Base-by-base conservation (phyloP, 2,113 vertebrate species). In the Arenaria interpres region DNA sequence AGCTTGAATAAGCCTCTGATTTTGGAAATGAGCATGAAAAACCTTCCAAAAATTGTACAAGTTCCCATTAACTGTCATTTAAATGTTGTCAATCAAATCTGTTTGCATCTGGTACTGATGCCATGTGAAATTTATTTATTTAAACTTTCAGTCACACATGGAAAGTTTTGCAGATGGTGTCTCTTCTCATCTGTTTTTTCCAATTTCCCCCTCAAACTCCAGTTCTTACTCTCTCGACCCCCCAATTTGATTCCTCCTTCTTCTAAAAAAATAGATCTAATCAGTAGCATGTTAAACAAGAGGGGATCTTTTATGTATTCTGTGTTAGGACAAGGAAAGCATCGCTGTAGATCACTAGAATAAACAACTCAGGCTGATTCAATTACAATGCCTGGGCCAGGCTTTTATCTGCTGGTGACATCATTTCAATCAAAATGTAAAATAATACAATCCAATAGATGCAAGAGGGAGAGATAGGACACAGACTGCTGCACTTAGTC, bases 351-450 rank as follows among this genome's bases (percentile, higher is more conserved):
- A 99, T 98, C 99, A 98, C 98, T 89, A 98, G 98, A 99, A 99
- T 99, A 99, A 99, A 99, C 99, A 99, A 98, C 99, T 98, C 95
- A 43, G 97, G 96, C 99, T 99, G 98, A 99, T 99, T 99, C 99
- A 99, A 99, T 99, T 99, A 99, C 99, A 99, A 98, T 97, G 98
- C 97, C 93, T 98, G 97, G 98, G 98, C 98, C 97, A 94, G 88
- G 98, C 98, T 99, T 99, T 99, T 99, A 99, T 99, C 99, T 99
- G 98, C 97, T 90, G 73, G 94, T 99, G 99, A 99, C 99, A 99
- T 99, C 99, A 99, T 99, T 99, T 99, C 99, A 99, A 99, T 99
- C 99, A 99, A 99, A 99, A 99, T 99, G 99, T 99, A 99, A 99
- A 99, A 99, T 99, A 99, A 99, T 99, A 99, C 99, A 99, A 99